Evolutionary conservation across 2,797 vertebrate genomes (phyloP), one percentile per base, ranked within the genome.

Genomic region (Cynodonichthys magdalenae): DNA sequence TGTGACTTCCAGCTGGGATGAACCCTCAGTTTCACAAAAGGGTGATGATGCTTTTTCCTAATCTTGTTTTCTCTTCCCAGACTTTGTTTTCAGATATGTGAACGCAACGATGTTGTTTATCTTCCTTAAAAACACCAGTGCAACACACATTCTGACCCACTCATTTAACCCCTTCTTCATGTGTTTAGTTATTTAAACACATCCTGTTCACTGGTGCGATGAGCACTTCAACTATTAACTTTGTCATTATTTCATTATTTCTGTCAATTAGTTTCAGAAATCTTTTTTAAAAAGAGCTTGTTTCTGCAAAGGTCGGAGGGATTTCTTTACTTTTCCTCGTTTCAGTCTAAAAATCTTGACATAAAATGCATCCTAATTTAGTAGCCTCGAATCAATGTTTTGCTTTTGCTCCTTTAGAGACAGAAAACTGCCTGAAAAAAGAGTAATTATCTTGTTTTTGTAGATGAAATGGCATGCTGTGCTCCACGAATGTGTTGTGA

Each of bases 1-100:
- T n/a, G n/a, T 86, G 78, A 89, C 81, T 85, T 87, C 77, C 59
- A 57, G 68, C 66, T 76, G 85, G 70, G 79, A 73, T 50, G 68
- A 79, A 80, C 24, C 24, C 24, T 24, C 24, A 24, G 24, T 24
- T 3, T 24, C 2, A 24, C 24, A 24, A 24, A 24, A 24, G 24
- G 24, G 24, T 24, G 24, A 24, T 3, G 24, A 24, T 24, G 24
- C 24, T 24, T 24, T 24, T 3, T 24, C 24, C 24, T 24, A 24
- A 24, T 24, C 24, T 24, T 24, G 24, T 3, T 24, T 24, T 24
- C 24, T 24, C 24, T 66, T 65, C 8, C 39, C 65, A 19, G 46
- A 63, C 50, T 63, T 60, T 27, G 1, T 31, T 49, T 42, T 51
- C 53, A 69, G 63, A 78, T 69, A 46, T 55, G 29, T 60, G 64